A percentile compares a stretch with the other conserved stretches of the same genome.
These are phyloP conservation scores for Pituophis catenifer DNA, from an alignment of 2,113 vertebrate genomes.

Conservation along the genomic window DNA sequence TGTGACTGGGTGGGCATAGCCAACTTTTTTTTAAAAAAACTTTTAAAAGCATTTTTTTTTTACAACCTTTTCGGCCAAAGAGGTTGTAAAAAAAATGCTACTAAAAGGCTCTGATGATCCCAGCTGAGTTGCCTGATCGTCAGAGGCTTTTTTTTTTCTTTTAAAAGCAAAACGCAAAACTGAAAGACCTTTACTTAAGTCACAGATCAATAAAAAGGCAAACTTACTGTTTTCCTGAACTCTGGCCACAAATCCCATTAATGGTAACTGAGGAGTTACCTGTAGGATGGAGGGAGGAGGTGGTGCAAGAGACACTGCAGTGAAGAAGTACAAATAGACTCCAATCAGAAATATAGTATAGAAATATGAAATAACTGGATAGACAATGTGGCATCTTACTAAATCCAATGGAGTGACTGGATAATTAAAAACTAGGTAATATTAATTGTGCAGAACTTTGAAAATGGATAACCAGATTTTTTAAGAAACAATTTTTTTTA, in stretches of 20 bases:
- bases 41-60: no score
- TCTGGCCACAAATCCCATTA: conserved; percentile 99
- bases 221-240: conserved; percentile 99
- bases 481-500: neutral
- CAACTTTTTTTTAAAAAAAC: no score
- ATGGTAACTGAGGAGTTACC: conserved; percentile 98
- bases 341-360: conserved; percentile 51
- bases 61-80: no score
- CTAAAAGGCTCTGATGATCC: no score
- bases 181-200: conserved; percentile 57
- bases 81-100: no score
- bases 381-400: conserved; percentile 7
- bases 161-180: no score
- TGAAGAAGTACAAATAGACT: conserved; percentile 64
- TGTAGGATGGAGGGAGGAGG: conserved; percentile 97
- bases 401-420: conserved; percentile 16
- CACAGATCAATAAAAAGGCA: conserved; percentile 68
- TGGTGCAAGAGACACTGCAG: conserved; percentile 88
- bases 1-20: no score
- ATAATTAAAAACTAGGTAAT: neutral
- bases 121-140: no score
- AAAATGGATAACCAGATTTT: neutral
- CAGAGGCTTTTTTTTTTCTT: no score
- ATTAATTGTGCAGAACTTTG: neutral
- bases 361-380: conserved; percentile 28